phyloP scores from a whole-genome alignment of 2,888 invertebrate genomes.

The Drosophila rubida region DNA sequence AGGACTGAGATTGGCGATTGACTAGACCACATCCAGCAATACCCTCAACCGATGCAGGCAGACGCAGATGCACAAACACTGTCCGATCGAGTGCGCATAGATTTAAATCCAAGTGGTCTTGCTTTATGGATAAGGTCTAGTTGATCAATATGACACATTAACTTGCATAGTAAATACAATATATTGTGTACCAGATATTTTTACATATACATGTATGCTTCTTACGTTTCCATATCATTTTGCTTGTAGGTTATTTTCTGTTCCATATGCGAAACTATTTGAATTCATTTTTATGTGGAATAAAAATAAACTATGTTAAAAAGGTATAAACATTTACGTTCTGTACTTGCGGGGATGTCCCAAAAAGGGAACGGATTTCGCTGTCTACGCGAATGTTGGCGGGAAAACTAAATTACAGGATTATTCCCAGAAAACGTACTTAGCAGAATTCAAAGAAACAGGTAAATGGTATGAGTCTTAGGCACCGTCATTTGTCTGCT shows the following conservation, averaged over 20 bases:
- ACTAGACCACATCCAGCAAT: conserved; percentile 4
- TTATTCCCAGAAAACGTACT: too few relatives aligned
- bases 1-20: conserved; percentile 12
- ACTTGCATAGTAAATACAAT: conserved; percentile 48
- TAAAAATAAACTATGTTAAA: conserved; percentile 27
- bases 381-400: too few relatives aligned
- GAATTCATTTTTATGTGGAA: conserved; percentile 37
- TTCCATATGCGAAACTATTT: conserved; percentile 29
- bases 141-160: conserved; percentile 21
- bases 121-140: conserved; percentile 16
- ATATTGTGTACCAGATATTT: conserved; percentile 44
- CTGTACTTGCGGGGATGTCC: too few relatives aligned
- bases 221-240: conserved; percentile 50
- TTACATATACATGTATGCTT: conserved; percentile 44
- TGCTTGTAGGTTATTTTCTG: conserved; percentile 58
- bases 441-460: too few relatives aligned
- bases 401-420: too few relatives aligned
- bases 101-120: conserved; percentile 5
- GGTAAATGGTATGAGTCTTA: too few relatives aligned
- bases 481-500: too few relatives aligned
- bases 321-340: conserved; percentile 22
- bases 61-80: neutral
- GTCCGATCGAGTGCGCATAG: neutral
- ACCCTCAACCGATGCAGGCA: neutral
- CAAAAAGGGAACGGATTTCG: too few relatives aligned